These are phyloP conservation scores for Drosophila bifasciata DNA, from an alignment of 1,140 invertebrate species.

Conservation along the genomic window DNA sequence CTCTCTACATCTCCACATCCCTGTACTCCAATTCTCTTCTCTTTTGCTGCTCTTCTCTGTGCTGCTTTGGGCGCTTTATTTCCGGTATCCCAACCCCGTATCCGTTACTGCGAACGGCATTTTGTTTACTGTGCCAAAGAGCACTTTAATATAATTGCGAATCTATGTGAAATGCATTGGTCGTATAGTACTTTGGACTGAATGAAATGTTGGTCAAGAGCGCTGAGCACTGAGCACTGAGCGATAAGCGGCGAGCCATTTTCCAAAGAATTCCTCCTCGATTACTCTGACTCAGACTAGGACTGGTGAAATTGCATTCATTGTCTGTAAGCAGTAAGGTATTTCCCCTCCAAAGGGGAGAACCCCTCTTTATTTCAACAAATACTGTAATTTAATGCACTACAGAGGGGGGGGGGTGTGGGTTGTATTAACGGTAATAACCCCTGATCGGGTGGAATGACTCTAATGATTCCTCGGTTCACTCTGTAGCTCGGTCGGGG, in stretches of 20 bases:
- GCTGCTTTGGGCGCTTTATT: slow-evolving; percentile 42
- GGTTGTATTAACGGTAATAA: neutral
- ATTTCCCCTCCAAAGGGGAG: slow-evolving; percentile 9
- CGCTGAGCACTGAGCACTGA: slow-evolving; percentile 4
- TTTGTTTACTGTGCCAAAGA: slow-evolving; percentile 48
- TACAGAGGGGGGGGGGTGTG: too few species aligned
- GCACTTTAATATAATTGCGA: slow-evolving; percentile 66
- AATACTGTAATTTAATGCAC: too few species aligned
- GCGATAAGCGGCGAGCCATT: slow-evolving; percentile 42
- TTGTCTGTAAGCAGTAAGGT: slow-evolving; percentile 18
- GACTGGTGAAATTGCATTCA: slow-evolving; percentile 52
- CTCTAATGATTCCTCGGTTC: neutral
- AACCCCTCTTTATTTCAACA: neutral
- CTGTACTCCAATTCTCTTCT: neutral
- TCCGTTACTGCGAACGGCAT: slow-evolving; percentile 41
- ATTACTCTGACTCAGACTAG: slow-evolving; percentile 49
- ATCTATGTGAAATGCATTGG: slow-evolving; percentile 42
- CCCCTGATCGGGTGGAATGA: slow-evolving; percentile 14
- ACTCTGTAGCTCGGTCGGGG: slow-evolving; percentile 2
- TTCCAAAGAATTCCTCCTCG: slow-evolving; percentile 9
- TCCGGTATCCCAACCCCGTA: slow-evolving; percentile 32
- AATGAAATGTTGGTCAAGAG: slow-evolving; percentile 70
- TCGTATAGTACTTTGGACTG: slow-evolving; percentile 8
- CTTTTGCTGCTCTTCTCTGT: neutral
- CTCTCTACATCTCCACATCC: slow-evolving; percentile 9